Percentiles rank a stretch among this genome's conserved stretches.
These are phyloP conservation scores for Eonycteris spelaea DNA, from an alignment of 2,113 vertebrate species.

Conservation along the genomic window DNA sequence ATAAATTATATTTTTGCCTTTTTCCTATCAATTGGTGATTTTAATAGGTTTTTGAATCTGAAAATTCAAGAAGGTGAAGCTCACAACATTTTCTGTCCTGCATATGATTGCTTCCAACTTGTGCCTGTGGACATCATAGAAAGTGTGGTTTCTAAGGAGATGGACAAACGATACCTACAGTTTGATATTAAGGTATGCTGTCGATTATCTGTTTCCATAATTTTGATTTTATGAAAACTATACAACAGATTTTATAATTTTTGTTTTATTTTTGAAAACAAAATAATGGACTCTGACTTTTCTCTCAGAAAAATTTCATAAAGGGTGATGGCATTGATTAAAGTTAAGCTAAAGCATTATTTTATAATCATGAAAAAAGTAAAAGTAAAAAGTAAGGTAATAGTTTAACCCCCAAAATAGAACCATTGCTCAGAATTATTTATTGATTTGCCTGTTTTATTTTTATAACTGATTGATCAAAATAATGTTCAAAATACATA, in stretches of 20 bases:
- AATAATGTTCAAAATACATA: neutral
- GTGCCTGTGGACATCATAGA: constrained; percentile 99
- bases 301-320: neutral
- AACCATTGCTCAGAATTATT: neutral
- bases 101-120: constrained; percentile 97
- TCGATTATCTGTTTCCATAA: constrained; percentile 45
- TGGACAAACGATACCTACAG: constrained; percentile 97
- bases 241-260: neutral
- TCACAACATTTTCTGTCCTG: constrained; percentile 99
- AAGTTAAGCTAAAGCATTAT: neutral
- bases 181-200: constrained; percentile 98
- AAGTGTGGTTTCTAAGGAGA: constrained; percentile 98
- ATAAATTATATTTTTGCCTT: constrained; percentile 45
- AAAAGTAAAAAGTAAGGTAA: neutral
- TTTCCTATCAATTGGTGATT: constrained; percentile 71
- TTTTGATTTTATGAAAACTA: constrained; percentile 41
- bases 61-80: constrained; percentile 99
- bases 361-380: constrained; percentile 12
- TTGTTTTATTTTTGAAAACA: constrained; percentile 31
- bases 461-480: constrained; percentile 53
- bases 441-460: neutral
- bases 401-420: neutral
- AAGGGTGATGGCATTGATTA: neutral
- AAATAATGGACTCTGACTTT: neutral
- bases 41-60: constrained; percentile 95